phyloP scores from a whole-genome alignment of 2,797 vertebrate genomes.

The Rhynchonycteris naso region DNA sequence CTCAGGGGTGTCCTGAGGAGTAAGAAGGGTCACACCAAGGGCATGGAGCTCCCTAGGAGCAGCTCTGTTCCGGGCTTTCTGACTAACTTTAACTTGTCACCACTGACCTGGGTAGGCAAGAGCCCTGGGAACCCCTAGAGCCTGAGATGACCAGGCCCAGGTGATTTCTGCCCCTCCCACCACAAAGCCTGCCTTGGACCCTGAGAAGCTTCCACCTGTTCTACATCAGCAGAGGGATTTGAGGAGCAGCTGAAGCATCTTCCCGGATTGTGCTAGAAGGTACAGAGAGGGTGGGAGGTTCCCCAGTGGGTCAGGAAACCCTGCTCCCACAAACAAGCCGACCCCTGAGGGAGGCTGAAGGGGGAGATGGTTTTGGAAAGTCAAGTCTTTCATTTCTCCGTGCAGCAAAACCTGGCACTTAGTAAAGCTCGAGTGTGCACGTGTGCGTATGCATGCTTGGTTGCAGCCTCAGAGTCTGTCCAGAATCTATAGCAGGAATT shows the following conservation, averaged over 20 bases:
- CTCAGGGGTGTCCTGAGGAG: neutral
- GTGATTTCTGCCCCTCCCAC: neutral
- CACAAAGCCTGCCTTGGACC: neutral
- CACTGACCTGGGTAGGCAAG: neutral
- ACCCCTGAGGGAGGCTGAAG: neutral
- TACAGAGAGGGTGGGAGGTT: neutral
- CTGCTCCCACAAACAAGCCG: neutral
- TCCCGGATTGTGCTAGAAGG: neutral
- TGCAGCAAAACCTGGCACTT: neutral
- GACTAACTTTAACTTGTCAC: neutral
- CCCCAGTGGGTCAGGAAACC: neutral
- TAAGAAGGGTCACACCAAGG: neutral
- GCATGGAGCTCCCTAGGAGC: too few species aligned
- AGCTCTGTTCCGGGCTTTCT: neutral
- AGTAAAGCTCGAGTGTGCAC: neutral
- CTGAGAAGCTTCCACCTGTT: neutral
- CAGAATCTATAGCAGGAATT: neutral
- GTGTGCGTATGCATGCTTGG: accelerated
- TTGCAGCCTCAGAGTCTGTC: neutral
- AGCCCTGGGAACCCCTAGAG: neutral
- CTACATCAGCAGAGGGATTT: neutral
- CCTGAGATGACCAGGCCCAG: neutral
- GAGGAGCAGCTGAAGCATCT: neutral
- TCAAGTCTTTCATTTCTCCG: neutral
- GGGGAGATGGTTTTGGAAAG: neutral